Conservation (phyloP, 2,888 invertebrate species). For the Hypercompe scribonia region DNA sequence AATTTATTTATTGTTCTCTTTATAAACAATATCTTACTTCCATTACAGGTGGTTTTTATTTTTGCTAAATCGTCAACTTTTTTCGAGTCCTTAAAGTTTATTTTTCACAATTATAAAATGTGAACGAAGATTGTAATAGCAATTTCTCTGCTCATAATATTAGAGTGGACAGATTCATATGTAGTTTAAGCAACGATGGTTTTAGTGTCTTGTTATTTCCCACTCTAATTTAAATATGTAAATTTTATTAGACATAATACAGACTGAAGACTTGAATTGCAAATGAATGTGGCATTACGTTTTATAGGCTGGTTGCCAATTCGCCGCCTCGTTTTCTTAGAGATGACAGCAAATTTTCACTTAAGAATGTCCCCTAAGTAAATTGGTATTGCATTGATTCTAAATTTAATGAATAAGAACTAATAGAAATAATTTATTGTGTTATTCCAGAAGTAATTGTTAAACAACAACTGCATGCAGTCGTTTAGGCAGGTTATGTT, state of each 20-base stretch:
- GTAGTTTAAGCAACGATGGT: constrained; percentile 67
- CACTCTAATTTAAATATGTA: constrained; percentile 87
- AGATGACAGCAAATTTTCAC: constrained; percentile 82
- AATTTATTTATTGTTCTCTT: no score
- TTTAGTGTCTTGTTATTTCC: constrained; percentile 84
- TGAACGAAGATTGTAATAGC: background rate
- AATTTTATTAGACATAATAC: constrained; percentile 87
- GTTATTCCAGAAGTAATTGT: background rate
- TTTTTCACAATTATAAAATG: background rate
- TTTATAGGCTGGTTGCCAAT: constrained; percentile 86
- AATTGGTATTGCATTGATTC: constrained; percentile 67
- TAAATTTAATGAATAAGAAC: constrained; percentile 55
- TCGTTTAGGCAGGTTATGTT: no score
- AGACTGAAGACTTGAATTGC: constrained; percentile 85
- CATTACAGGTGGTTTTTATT: background rate
- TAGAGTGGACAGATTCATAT: background rate
- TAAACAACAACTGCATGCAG: no score
- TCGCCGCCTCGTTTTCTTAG: constrained; percentile 79
- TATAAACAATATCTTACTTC: no score
- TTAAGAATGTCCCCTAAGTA: constrained; percentile 72
- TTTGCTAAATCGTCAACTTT: background rate
- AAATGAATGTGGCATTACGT: constrained; percentile 86
- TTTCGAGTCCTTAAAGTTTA: background rate
- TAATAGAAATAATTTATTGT: constrained; percentile 42
- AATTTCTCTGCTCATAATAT: background rate